A percentile compares a stretch with the other conserved stretches of the same genome.
Conservation (phyloP, 2,113 vertebrate genomes). For the Azemiops feae region DNA sequence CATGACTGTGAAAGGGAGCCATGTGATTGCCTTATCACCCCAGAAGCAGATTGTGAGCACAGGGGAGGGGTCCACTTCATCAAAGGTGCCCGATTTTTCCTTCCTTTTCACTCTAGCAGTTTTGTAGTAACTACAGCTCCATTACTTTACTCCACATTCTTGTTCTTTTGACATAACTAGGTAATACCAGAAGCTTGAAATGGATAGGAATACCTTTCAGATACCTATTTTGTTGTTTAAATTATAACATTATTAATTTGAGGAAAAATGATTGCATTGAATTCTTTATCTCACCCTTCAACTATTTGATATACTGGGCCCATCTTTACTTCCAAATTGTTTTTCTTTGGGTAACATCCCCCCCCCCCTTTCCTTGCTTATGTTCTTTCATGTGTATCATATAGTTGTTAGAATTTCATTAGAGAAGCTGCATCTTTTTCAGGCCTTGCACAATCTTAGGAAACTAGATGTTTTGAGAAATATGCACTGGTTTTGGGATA, state of each 20-base stretch:
- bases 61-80: constrained; percentile 72
- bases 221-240: neutral
- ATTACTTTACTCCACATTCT: neutral
- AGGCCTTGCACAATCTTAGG: neutral
- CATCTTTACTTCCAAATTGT: neutral
- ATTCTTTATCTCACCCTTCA: neutral
- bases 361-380: neutral
- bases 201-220: neutral
- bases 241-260: neutral
- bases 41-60: constrained; percentile 82
- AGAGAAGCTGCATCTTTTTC: neutral
- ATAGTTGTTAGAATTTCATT: neutral
- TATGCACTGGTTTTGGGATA: neutral
- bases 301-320: neutral
- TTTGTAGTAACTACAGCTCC: neutral
- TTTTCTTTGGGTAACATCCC: neutral
- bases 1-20: constrained; percentile 92
- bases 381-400: neutral
- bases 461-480: neutral
- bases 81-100: constrained; percentile 76
- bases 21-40: constrained; percentile 91
- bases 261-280: neutral
- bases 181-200: neutral
- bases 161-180: neutral
- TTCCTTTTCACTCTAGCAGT: neutral